Evolutionary conservation across 1,140 invertebrate species (phyloP).

Genomic region (Aporrectodea caliginosa): DNA sequence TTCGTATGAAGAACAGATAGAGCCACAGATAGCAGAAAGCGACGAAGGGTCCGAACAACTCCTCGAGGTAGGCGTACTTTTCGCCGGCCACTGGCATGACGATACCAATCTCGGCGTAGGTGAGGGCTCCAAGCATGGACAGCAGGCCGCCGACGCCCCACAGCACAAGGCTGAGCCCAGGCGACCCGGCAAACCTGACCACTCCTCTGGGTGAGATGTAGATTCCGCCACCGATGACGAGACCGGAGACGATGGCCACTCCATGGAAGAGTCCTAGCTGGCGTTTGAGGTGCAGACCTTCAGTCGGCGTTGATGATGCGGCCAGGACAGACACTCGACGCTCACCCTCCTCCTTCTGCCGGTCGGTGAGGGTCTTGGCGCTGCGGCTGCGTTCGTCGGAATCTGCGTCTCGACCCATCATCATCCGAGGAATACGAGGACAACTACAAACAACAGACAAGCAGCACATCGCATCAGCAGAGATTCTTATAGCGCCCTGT

Average conservation of each 20-base stretch:
- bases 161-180: conserved; percentile 71
- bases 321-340: too few species aligned
- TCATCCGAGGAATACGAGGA: too few species aligned
- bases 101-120: conserved; percentile 35
- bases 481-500: too few species aligned
- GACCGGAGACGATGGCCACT: conserved; percentile 35
- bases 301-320: neutral
- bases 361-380: neutral
- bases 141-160: conserved; percentile 74
- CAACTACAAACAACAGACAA: too few species aligned
- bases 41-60: conserved; percentile 28
- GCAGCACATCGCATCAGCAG: too few species aligned
- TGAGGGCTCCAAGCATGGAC: conserved; percentile 62
- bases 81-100: conserved; percentile 32
- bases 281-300: conserved; percentile 24
- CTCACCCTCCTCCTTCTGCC: neutral
- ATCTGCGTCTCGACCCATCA: neutral
- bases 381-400: neutral
- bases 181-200: conserved; percentile 70
- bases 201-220: conserved; percentile 90
- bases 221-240: conserved; percentile 67
- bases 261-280: conserved; percentile 31
- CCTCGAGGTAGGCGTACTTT: conserved; percentile 35
- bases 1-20: conserved; percentile 65
- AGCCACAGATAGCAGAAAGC: conserved; percentile 34